phyloP scores from a whole-genome alignment of 2,797 vertebrate species.

The Aulostomus chinensis region DNA sequence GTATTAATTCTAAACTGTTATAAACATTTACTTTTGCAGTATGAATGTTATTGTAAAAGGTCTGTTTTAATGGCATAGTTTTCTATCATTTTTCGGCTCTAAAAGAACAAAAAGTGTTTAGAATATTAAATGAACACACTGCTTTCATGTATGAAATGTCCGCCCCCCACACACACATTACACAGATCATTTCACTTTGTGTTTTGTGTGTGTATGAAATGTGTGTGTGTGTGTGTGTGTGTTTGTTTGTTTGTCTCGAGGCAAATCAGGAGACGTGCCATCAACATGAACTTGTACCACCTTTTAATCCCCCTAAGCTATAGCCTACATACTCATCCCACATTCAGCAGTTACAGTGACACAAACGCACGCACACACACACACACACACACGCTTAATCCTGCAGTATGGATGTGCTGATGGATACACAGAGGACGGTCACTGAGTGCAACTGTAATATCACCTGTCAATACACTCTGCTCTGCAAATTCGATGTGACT shows the following conservation, averaged over 20 bases:
- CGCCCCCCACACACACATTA: slow-evolving; percentile 3
- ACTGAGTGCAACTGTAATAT: slow-evolving; percentile 42
- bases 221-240: not conserved
- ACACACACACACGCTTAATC: slow-evolving; percentile 39
- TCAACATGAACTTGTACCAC: slow-evolving; percentile 44
- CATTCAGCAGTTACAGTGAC: slow-evolving; percentile 1
- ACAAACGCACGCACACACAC: slow-evolving; percentile 25
- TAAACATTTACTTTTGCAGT: not conserved
- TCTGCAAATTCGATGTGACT: slow-evolving; percentile 13
- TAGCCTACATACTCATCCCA: slow-evolving; percentile 30
- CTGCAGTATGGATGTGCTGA: slow-evolving; percentile 41
- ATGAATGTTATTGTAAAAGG: too few species aligned
- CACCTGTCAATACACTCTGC: slow-evolving; percentile 19
- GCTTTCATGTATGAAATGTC: not conserved
- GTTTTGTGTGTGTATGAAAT: too few species aligned
- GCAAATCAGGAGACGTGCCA: slow-evolving; percentile 30
- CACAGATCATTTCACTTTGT: too few species aligned
- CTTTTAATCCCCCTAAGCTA: slow-evolving; percentile 54
- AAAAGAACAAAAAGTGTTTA: not conserved
- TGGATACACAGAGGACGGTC: slow-evolving; percentile 33
- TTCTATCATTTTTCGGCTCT: too few species aligned
- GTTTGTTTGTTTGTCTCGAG: not conserved
- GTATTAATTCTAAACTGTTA: not conserved
- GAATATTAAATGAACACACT: slow-evolving; percentile 7
- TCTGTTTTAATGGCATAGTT: too few species aligned